Base-by-base conservation (phyloP, 2,888 invertebrate species). In the Drosophila monieri region DNA sequence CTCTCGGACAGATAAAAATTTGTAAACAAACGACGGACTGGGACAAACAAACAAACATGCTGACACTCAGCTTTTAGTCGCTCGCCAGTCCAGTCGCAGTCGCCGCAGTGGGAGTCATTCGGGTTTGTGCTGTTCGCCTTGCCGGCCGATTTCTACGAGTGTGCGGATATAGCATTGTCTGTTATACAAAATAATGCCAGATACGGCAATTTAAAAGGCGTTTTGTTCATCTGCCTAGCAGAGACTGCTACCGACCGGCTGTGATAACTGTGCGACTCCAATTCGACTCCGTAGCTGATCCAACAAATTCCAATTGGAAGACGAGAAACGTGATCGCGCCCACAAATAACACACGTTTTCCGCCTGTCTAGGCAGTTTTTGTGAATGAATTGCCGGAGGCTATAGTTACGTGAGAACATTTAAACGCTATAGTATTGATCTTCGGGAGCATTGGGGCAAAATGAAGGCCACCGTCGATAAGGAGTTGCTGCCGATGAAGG, bases 401-500 rank as follows among this genome's bases (percentile, higher is more conserved):
- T 15, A 9, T 39, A 21, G 46, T 37, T 46, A 46, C 35, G 27
- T 6, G 37, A n/a, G 14, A 21, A 35, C 46, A 12, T 43, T 51
- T 30, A 8, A 41, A 27, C 35, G 48, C 35, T 27, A 27, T 47
- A 47, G 32, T 59, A 67, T 59, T 68, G 53, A 68, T 67, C 67
- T 48, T 67, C 25, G 47, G 25, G 15, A 27, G 54, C 32, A 58
- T 23, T 32, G 18, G 30, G 14, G n/a, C n/a, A 8, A 49, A 51
- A 91, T 91, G 91, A 89, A 77, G 74, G 60, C 77, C 15, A 80
- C 77, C 73, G 90, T 97, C 32, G 95, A 97, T 90, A 95, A 94
- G 89, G 94, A 95, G 59, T 92, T 97, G 59, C 89, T 97, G 89
- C 96, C 97, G 10, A 95, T 98, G 90, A 98, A 98, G 91, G 95